Evolutionary conservation across 2,797 vertebrate species (phyloP).

Genomic region (Platalea minor): DNA sequence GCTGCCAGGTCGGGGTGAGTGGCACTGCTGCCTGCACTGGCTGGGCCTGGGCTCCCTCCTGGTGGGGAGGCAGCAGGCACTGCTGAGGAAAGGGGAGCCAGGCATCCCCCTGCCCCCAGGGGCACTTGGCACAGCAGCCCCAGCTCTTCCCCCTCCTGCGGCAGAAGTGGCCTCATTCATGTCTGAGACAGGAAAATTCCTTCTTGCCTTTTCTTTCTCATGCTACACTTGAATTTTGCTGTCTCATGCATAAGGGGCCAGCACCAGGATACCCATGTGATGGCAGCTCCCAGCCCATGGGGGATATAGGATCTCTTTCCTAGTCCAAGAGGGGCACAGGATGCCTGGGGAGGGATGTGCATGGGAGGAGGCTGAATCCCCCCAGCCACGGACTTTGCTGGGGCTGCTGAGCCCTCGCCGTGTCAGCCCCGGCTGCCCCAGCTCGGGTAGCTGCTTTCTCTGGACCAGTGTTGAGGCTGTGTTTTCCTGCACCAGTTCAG

Average conservation of each 20-base stretch:
- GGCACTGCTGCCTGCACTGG: background rate
- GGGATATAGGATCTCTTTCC: background rate
- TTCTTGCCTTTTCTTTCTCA: background rate
- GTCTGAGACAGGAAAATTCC: background rate
- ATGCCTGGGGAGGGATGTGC: background rate
- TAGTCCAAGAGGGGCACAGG: background rate
- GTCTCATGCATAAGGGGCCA: background rate
- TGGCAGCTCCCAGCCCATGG: background rate
- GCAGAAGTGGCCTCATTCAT: background rate
- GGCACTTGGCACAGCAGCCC: background rate
- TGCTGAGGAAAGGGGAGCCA: background rate
- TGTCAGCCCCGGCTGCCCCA: background rate
- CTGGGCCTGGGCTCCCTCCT: background rate
- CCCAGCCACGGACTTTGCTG: background rate
- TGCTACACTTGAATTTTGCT: background rate
- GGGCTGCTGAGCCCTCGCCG: fast-evolving
- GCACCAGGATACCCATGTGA: background rate
- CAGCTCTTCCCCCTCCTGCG: background rate
- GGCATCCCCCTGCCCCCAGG: background rate
- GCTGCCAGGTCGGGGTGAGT: fast-evolving
- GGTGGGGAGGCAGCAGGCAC: background rate
- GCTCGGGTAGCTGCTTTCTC: background rate
- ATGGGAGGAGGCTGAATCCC: background rate
- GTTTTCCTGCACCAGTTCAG: background rate
- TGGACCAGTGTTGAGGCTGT: background rate